These are phyloP conservation scores for Hartigia nigra DNA, from an alignment of 2,888 invertebrate species.

Conservation along the genomic window DNA sequence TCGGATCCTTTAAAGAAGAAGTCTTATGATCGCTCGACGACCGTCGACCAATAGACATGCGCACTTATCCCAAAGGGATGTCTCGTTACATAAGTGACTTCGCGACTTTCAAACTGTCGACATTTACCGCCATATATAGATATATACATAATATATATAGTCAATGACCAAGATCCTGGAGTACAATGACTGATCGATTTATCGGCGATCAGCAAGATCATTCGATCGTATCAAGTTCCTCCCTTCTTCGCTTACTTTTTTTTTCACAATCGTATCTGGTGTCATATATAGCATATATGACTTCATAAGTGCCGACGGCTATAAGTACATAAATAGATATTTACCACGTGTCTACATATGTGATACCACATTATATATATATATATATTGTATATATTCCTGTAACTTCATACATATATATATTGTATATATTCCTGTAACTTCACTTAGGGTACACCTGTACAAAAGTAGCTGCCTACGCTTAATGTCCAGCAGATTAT, in stretches of 20 bases:
- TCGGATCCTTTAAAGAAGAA: constrained; percentile 43
- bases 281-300: background rate
- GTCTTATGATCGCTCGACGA: background rate
- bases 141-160: background rate
- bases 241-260: background rate
- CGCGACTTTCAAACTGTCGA: background rate
- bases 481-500: constrained; percentile 40
- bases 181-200: background rate
- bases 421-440: background rate
- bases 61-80: constrained; percentile 6
- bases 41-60: background rate
- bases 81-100: constrained; percentile 9
- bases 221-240: background rate
- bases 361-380: background rate
- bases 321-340: background rate
- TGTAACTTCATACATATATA: background rate
- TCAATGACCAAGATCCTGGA: background rate
- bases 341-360: background rate
- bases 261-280: background rate
- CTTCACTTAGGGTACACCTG: background rate
- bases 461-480: constrained; percentile 31
- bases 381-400: background rate
- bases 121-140: background rate
- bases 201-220: background rate
- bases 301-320: background rate